Base-by-base conservation (phyloP, 2,797 vertebrate species). In the Buceros bicornis region DNA sequence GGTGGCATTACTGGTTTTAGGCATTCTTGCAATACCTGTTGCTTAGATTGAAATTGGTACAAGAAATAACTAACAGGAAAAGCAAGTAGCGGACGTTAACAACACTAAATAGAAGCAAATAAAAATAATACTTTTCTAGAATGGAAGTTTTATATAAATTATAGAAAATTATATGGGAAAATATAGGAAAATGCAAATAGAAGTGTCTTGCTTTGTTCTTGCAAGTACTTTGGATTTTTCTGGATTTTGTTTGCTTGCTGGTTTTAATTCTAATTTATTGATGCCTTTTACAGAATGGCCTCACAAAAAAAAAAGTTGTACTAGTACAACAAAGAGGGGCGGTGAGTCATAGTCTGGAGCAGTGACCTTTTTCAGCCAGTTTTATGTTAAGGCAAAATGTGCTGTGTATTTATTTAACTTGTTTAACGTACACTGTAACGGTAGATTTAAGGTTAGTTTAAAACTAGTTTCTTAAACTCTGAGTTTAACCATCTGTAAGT, bases 61-160 rank as follows among this genome's bases (percentile, higher is more conserved):
- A 33, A 33, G 33, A 33, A 33, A 33, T 33, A 33, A 33, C 33
- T 33, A 33, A 33, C 33, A 33, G 33, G 6, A 86, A 42, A 48
- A 2, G 0, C 1, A 0, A 70, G 28, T 5, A 45, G 4, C 14
- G 4, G 26, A 84, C n/a, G 19, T 26, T 77, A 42, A 53, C 3
- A 82, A 6, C 5, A 9, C 15, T 66, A 62, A 50, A 58, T 10
- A 62, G 4, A 29, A 20, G 11, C 8, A 66, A 50, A 62, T 16
- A 51, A 25, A 37, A 50, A 26, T 8, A 82, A 13, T n/a, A 8
- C 10, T 50, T 77, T 64, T n/a, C 42, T 48, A 45, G 8, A 37
- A 10, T 7, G 43, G 24, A 58, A 8, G 0, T 16, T 47, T 58
- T 40, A 13, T 8, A 50, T 6, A 28, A 20, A 43, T 54, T 13